Conservation (phyloP, 1,140 invertebrate species). For the Brachionus asplanchnoidis region DNA sequence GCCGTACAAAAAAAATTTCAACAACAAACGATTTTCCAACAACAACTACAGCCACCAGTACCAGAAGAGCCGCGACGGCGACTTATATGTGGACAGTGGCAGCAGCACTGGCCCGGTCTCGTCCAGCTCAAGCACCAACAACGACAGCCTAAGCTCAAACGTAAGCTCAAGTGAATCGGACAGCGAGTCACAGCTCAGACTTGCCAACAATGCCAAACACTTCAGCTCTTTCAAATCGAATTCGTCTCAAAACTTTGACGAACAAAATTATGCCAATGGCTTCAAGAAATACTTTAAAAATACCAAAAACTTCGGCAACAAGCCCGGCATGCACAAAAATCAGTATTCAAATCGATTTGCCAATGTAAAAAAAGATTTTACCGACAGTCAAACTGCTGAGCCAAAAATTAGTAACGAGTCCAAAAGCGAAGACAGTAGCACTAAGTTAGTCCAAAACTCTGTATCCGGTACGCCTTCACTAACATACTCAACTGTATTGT, state of each 20-base stretch:
- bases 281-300: constrained; percentile 24
- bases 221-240: background rate
- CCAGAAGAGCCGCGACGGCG: background rate
- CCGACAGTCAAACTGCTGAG: constrained; percentile 5
- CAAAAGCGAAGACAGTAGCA: background rate
- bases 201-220: background rate
- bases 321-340: background rate
- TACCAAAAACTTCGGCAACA: background rate
- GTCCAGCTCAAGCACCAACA: constrained; percentile 41
- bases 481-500: constrained; percentile 3
- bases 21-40: background rate
- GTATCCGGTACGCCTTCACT: background rate
- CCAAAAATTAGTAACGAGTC: constrained; percentile 14
- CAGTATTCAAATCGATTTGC: constrained; percentile 27
- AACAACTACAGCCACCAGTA: background rate
- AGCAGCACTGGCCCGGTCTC: constrained; percentile 29
- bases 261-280: background rate
- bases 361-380: constrained; percentile 7
- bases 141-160: constrained; percentile 36
- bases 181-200: background rate
- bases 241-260: background rate
- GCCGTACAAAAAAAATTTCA: background rate
- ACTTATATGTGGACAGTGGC: constrained; percentile 20
- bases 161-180: constrained; percentile 36
- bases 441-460: constrained; percentile 1